Evolutionary conservation across 2,888 invertebrate genomes (phyloP).

Genomic region (Tachina grossa): DNA sequence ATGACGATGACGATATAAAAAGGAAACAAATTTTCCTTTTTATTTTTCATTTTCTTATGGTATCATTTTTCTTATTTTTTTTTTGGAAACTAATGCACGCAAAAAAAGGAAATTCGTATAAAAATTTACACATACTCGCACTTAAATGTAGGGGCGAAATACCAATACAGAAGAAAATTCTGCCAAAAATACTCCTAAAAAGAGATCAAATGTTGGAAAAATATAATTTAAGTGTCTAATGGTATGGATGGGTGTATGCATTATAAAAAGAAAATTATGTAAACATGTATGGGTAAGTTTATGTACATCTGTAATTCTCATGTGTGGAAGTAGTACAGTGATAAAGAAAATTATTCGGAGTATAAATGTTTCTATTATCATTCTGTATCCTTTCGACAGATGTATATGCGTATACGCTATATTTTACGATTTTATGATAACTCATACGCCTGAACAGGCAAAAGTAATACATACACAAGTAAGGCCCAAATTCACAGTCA

Average conservation of each 20-base stretch:
- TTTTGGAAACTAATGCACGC: constrained; percentile 25
- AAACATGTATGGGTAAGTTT: constrained; percentile 9
- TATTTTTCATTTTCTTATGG: constrained; percentile 20
- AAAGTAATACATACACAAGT: no score
- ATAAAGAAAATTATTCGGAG: not conserved
- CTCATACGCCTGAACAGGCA: no score
- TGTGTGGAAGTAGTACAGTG: constrained; percentile 10
- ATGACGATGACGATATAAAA: constrained; percentile 38
- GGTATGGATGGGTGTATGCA: constrained; percentile 11
- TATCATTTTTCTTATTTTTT: constrained; percentile 14
- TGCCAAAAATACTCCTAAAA: constrained; percentile 43
- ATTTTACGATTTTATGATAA: no score
- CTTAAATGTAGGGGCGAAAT: constrained; percentile 19
- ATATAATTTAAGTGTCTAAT: constrained; percentile 36
- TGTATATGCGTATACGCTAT: no score
- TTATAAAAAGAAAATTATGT: constrained; percentile 17
- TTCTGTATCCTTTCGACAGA: no score
- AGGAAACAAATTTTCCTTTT: constrained; percentile 37
- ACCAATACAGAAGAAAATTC: constrained; percentile 4
- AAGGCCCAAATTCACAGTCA: no score
- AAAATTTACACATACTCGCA: constrained; percentile 9
- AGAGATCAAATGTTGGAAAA: constrained; percentile 51
- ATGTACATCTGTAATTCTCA: constrained; percentile 18
- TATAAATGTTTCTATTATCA: not conserved
- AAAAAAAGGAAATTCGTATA: constrained; percentile 3